Evolutionary conservation across 2,888 invertebrate genomes (phyloP).

Genomic region (Cryptocephalus primarius): DNA sequence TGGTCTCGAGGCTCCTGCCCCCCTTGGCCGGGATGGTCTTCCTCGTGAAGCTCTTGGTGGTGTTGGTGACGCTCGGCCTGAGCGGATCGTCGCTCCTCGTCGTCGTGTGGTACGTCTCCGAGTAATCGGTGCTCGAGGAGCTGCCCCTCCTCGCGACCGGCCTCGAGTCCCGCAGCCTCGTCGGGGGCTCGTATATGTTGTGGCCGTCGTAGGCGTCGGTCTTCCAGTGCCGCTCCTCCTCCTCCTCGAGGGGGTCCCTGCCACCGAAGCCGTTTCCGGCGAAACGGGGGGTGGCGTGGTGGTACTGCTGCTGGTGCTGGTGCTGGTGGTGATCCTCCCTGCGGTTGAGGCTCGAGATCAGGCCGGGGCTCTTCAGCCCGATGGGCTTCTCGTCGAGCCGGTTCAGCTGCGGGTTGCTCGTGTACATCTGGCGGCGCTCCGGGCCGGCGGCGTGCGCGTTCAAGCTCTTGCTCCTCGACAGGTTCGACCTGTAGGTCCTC

Average conservation of each 20-base stretch:
- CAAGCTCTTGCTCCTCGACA: conserved; percentile 76
- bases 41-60: conserved; percentile 57
- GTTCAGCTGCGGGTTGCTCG: conserved; percentile 68
- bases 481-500: conserved; percentile 59
- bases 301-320: conserved; percentile 28
- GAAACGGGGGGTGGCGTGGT: conserved; percentile 41
- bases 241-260: conserved; percentile 61
- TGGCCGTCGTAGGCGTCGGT: conserved; percentile 22
- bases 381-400: conserved; percentile 58
- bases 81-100: conserved; percentile 56
- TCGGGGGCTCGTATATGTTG: conserved; percentile 37
- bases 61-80: conserved; percentile 58
- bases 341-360: conserved; percentile 74
- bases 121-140: conserved; percentile 58
- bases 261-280: conserved; percentile 60
- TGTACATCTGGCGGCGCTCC: conserved; percentile 45
- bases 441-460: conserved; percentile 54
- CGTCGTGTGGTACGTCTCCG: conserved; percentile 59
- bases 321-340: conserved; percentile 36
- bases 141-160: conserved; percentile 45
- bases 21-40: conserved; percentile 55
- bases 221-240: conserved; percentile 40
- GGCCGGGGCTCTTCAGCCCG: conserved; percentile 73
- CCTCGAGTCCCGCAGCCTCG: conserved; percentile 32
- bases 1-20: conserved; percentile 54